Percentiles rank a stretch among this genome's conserved stretches.
phyloP scores from a whole-genome alignment of 2,888 invertebrate species.

The Julus scanicus region DNA sequence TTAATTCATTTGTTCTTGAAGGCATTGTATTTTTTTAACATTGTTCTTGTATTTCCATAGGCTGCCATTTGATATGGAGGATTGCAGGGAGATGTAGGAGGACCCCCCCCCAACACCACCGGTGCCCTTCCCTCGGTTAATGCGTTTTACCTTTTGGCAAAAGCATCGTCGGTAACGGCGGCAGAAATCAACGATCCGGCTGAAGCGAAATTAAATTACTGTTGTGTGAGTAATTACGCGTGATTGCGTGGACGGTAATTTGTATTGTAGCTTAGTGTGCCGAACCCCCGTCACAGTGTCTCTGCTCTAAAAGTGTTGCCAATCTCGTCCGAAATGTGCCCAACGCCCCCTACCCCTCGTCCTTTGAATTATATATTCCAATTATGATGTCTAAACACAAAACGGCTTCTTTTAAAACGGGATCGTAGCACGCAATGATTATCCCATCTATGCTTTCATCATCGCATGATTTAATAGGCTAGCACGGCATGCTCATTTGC shows the following conservation, averaged over 20 bases:
- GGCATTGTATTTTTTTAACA: too few relatives aligned
- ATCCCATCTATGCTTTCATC: conserved; percentile 16
- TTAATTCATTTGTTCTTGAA: too few relatives aligned
- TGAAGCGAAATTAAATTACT: conserved; percentile 49
- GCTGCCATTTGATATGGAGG: too few relatives aligned
- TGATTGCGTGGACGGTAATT: conserved; percentile 51
- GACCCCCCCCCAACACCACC: not conserved
- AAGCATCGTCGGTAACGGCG: not conserved
- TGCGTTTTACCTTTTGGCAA: conserved; percentile 39
- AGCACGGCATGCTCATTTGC: conserved; percentile 13
- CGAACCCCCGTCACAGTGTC: conserved; percentile 8
- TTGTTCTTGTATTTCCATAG: too few relatives aligned
- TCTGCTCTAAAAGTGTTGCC: not conserved
- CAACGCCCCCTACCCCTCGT: conserved; percentile 31
- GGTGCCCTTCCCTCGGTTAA: not conserved
- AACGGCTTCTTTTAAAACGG: conserved; percentile 50
- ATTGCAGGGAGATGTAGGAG: not conserved
- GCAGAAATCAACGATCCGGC: conserved; percentile 30
- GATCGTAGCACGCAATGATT: conserved; percentile 35
- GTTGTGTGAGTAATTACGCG: conserved; percentile 50
- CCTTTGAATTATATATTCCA: conserved; percentile 45
- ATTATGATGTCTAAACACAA: conserved; percentile 51
- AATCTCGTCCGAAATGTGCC: not conserved
- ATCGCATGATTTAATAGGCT: conserved; percentile 33
- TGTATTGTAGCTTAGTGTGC: conserved; percentile 47